Base-by-base conservation (phyloP, 1,140 invertebrate species). In the Drosophila serrata region DNA sequence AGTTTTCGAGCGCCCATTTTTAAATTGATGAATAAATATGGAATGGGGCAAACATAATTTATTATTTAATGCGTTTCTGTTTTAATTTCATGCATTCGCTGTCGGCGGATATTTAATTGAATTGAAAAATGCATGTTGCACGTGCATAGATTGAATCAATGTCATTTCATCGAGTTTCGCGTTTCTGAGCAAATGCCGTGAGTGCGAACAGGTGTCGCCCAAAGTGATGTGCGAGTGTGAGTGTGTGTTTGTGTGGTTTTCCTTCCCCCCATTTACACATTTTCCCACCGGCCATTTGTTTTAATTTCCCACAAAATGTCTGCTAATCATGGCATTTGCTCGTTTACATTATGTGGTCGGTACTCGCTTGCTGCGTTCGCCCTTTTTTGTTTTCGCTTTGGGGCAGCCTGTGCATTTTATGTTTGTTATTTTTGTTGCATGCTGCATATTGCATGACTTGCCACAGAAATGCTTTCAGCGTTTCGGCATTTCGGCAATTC, bases 311-410 rank as follows among this genome's bases (percentile, higher is more conserved):
- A 60, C 63, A 70, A 67, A 76, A 76, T 86, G 68, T 42, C 15
- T 61, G 64, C 63, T 81, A 86, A 81, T 81, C 78, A 88, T 67
- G 68, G 75, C 63, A 88, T 80, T 67, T 58, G 43, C 53, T 27
- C 58, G 56, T 86, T 86, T 68, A 61, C 62, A 70, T 65, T 81
- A 63, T 81, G 63, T 53, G 73, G 37, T 58, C 22, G 29, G 39
- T 40, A 42, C 53, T 58, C 15, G 22, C 59, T 53, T 13, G 48
- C 27, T 27, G 42, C 11, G 27, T 29, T 17, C 9, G 27, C 35
- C 12, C 6, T 27, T 33, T 63, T 40, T 8, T 33, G 31, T 17
- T n/a, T 51, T 46, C 2, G 33, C 45, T 27, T 46, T 2, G 13
- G 22, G n/a, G 37, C 45, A 64, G 65, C 12, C 24, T 48, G 65